phyloP scores from a whole-genome alignment of 2,797 vertebrate genomes.

The Syngnathus acus region DNA sequence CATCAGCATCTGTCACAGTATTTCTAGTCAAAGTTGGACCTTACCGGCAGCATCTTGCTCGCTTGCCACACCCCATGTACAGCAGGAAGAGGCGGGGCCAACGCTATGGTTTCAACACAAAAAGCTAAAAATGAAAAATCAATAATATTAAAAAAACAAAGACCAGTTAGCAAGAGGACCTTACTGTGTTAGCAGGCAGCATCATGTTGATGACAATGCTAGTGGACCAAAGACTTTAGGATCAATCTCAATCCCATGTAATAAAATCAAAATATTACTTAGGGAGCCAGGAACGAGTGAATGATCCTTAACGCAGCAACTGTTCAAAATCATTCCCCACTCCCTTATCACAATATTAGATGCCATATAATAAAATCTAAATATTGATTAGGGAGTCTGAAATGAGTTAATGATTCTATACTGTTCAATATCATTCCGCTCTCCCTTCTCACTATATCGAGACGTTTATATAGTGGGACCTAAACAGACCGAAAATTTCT shows the following conservation, averaged over 20 bases:
- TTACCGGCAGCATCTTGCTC: slow-evolving; percentile 20
- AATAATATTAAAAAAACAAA: slow-evolving; percentile 27
- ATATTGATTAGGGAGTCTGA: not conserved
- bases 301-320: not conserved
- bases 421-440: not conserved
- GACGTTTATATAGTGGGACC: not conserved
- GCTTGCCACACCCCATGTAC: slow-evolving; percentile 24
- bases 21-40: slow-evolving; percentile 36
- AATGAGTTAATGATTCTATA: not conserved
- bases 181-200: slow-evolving; percentile 21
- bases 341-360: not conserved
- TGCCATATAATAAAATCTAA: not conserved
- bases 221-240: not conserved
- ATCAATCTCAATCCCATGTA: not conserved
- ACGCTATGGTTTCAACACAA: slow-evolving; percentile 40
- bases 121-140: slow-evolving; percentile 8
- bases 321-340: not conserved
- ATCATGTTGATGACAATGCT: not conserved
- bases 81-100: slow-evolving; percentile 32
- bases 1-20: slow-evolving; percentile 51
- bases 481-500: not conserved
- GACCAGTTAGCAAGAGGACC: slow-evolving; percentile 38
- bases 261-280: not conserved
- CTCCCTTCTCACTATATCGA: not conserved
- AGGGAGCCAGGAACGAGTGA: not conserved